Percentiles rank a stretch among this genome's conserved stretches.
Conservation (phyloP, 2,888 invertebrate species). For the Octodonta nipae region DNA sequence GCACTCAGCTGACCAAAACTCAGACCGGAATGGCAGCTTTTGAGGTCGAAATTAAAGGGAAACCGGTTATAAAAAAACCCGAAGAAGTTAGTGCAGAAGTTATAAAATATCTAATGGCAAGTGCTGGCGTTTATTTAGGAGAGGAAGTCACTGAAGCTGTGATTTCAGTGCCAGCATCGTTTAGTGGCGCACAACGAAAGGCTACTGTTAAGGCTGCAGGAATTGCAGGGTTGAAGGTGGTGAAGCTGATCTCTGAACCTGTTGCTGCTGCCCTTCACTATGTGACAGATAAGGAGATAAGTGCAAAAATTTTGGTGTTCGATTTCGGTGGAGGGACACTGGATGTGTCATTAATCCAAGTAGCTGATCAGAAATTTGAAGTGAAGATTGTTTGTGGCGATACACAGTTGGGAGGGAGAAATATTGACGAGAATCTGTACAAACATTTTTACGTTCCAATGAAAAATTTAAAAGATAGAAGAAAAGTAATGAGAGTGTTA, state of each 20-base stretch:
- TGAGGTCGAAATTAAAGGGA: too few relatives aligned
- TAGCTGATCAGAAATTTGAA: conserved; percentile 9
- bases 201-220: conserved; percentile 13
- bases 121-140: too few relatives aligned
- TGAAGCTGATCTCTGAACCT: conserved; percentile 16
- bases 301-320: conserved; percentile 14
- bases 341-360: conserved; percentile 18
- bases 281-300: conserved; percentile 9
- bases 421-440: conserved; percentile 11
- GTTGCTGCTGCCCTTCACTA: conserved; percentile 19
- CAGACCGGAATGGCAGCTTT: too few relatives aligned
- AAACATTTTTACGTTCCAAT: conserved; percentile 12
- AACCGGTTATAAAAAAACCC: too few relatives aligned
- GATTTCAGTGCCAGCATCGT: too few relatives aligned
- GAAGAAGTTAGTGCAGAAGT: too few relatives aligned
- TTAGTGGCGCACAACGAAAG: conserved; percentile 13
- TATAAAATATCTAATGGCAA: too few relatives aligned
- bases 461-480: too few relatives aligned
- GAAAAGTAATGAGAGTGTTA: too few relatives aligned
- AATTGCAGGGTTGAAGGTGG: conserved; percentile 12
- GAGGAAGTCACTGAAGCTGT: too few relatives aligned
- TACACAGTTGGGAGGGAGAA: conserved; percentile 11
- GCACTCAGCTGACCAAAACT: too few relatives aligned
- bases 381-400: conserved; percentile 12
- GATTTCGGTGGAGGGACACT: conserved; percentile 21